Conservation (phyloP, 2,113 vertebrate genomes). For the Leuciscus idus region DNA sequence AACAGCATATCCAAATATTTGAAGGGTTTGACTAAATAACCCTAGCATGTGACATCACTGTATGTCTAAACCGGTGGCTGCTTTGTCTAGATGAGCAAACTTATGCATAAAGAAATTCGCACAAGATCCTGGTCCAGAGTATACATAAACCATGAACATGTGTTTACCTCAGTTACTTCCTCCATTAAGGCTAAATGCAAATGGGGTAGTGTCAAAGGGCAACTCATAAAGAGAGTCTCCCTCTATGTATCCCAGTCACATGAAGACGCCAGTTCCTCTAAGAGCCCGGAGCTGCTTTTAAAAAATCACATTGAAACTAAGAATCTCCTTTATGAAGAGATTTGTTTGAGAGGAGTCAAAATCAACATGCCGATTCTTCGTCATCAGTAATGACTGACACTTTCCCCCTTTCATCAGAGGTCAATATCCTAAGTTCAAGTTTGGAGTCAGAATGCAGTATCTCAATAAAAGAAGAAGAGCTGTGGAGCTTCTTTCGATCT, state of each 20-base stretch:
- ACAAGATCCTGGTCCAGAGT: background rate
- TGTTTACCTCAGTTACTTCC: constrained; percentile 14
- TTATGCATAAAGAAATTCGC: background rate
- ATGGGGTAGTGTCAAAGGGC: background rate
- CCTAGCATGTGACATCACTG: background rate
- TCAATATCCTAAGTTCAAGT: background rate
- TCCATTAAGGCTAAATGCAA: constrained; percentile 12
- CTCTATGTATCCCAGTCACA: background rate
- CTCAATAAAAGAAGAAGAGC: background rate
- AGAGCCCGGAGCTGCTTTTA: background rate
- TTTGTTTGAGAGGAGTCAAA: background rate
- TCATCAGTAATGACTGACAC: background rate
- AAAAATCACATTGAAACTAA: background rate
- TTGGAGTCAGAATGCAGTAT: background rate
- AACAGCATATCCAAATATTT: background rate
- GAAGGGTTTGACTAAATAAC: background rate
- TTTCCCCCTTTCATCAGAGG: background rate
- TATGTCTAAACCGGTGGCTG: too few relatives aligned
- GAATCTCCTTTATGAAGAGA: background rate
- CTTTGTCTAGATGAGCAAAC: background rate
- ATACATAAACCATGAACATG: constrained; percentile 19
- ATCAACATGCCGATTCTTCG: background rate
- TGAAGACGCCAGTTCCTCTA: background rate
- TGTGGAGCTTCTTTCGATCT: background rate
- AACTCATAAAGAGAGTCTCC: constrained; percentile 28